Evolutionary conservation across 2,797 vertebrate genomes (phyloP), one percentile per base, ranked within the genome.

Genomic region (Presbytis comata): DNA sequence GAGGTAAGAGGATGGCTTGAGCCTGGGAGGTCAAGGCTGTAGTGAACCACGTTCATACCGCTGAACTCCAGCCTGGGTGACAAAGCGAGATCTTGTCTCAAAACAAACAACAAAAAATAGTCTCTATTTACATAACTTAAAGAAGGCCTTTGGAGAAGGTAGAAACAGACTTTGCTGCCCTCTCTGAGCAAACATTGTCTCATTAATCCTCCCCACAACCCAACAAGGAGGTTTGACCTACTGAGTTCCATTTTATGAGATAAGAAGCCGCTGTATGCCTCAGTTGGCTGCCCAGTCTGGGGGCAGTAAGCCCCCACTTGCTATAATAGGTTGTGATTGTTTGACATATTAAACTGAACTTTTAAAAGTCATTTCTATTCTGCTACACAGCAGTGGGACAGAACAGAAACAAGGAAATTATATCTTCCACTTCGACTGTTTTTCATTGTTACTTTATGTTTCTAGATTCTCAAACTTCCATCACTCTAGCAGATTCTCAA

Each of bases 221-320:
- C 48, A 10, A 2, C 9, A 26, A 81, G 57, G 9, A 16, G 12
- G 9, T 46, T n/a, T 70, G 44, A 36, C 30, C 41, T 7, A 5
- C 36, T 24, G 33, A 14, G 33, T 1, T 22, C 17, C 46, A 0
- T 2, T 14, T 57, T 5, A 3, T 5, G 4, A 30, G 33, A 67
- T 4, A n/a, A 59, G 67, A 80, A 75, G 28, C 11, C 1, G 28
- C 21, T 11, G 26, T 22, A n/a, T 5, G 11, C 36, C 5, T 5
- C 8, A 5, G 28, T 2, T 5, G 19, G 50, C 28, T 33, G 0
- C 55, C 9, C 13, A 10, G n/a, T 7, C 30, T 1, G 5, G 12
- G 7, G 33, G 9, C 28, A 6, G 0, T 5, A 10, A 5, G 17
- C 5, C 28, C 64, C 41, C 2, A 2, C 11, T 67, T 7, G 30